phyloP scores from a whole-genome alignment of 1,140 invertebrate genomes.

The Bacillus rossius region DNA sequence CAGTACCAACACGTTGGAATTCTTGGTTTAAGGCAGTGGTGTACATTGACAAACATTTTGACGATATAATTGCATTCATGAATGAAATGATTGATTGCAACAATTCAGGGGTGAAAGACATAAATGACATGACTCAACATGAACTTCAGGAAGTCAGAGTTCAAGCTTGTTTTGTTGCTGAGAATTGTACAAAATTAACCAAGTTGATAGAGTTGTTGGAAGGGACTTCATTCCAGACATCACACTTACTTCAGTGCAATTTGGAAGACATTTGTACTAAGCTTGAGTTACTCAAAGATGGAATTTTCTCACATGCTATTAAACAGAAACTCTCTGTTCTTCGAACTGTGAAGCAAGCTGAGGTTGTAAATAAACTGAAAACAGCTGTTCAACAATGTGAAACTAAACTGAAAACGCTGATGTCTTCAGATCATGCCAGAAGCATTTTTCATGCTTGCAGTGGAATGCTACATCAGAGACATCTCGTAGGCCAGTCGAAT shows the following conservation, averaged over 20 bases:
- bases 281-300: neutral
- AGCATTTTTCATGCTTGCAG: neutral
- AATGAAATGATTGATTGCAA: neutral
- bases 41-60: neutral
- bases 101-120: neutral
- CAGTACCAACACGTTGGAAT: neutral
- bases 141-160: neutral
- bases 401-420: neutral
- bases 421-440: neutral
- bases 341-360: neutral
- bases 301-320: neutral
- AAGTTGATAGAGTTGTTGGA: constrained; percentile 6
- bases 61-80: constrained; percentile 1
- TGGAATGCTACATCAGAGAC: too few species aligned
- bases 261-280: neutral
- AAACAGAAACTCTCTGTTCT: neutral
- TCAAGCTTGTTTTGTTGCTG: neutral
- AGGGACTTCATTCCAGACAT: neutral
- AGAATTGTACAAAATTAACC: neutral
- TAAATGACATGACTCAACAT: neutral
- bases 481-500: too few species aligned
- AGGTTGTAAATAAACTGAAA: neutral
- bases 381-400: neutral
- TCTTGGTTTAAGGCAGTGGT: neutral
- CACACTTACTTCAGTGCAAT: neutral